Evolutionary conservation across 2,797 vertebrate genomes (phyloP), one percentile per base, ranked within the genome.

Genomic region (Mycteria americana): DNA sequence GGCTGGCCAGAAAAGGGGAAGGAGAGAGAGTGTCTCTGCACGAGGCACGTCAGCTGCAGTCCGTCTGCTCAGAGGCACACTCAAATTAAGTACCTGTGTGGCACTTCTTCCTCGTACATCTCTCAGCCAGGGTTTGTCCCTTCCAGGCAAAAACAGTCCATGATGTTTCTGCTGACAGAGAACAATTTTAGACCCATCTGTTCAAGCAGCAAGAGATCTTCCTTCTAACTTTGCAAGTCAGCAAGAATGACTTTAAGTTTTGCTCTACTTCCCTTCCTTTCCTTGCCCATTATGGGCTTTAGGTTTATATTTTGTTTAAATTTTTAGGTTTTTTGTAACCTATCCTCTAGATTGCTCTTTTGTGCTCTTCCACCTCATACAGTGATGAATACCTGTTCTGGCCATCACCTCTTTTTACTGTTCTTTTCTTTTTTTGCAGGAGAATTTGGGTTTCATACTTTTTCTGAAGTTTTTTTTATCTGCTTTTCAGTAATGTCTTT

Each of bases 101-200:
- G 14, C 62, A 10, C 41, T 25, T 13, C 63, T 33, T 50, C 35
- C 73, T 18, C 6, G 39, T 3, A 2, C 28, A 2, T 16, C 51
- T 69, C 91, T 54, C 84, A 22, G 15, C 48, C 19, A 4, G 80
- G 68, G 68, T 28, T n/a, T 23, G 22, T 51, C 41, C 73, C 92
- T 86, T 50, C 41, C 59, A 48, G 86, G 88, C 83, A 68, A 41
- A 48, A 1, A 18, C 33, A 62, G 89, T 1, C 85, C 1, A 1
- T 16, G 85, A 41, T 67, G 82, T 48, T 89, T 85, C 70, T 88
- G 79, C 89, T 89, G 63, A 28, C 83, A 41, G 91, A 64, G 88
- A 92, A 30, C 89, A 77, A 85, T 80, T 70, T 54, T 30, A 92
- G 84, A 64, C 74, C 84, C 82, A 65, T 79, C 92, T 89, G 94